Base-by-base conservation (phyloP, 1,140 invertebrate genomes). In the Macrosteles quadrilineatus region DNA sequence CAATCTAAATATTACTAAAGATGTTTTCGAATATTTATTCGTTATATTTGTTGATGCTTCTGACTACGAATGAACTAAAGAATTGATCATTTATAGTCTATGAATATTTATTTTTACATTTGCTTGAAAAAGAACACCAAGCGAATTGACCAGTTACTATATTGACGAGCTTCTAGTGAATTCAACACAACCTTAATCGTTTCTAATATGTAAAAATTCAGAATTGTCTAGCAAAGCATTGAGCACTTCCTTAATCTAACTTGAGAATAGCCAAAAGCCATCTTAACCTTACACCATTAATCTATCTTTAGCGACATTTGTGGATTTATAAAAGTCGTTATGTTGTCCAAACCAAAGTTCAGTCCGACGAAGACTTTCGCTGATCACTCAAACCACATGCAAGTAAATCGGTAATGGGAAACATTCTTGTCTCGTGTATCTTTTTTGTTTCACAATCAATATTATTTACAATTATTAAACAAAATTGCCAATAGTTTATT, bases 141-240 rank as follows among this genome's bases (percentile, higher is more conserved):
- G n/a, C n/a, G n/a, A n/a, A n/a, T n/a, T n/a, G n/a, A n/a, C n/a
- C n/a, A n/a, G n/a, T n/a, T n/a, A n/a, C n/a, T n/a, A n/a, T n/a
- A n/a, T n/a, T n/a, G 47, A 50, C 6, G 23, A 59, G 9, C 6
- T 29, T 59, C 12, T 25, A 59, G 12, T 29, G 11, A 59, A 12
- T 27, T 9, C 21, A 59, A 59, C 55, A 11, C 9, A 59, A 30
- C 27, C 6, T 21, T 11, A 2, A 59, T 4, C 25, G 6, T 11
- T 14, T 6, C 23, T 25, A 27, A 6, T 59, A 30, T 59, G 6
- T 50, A 50, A 50, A 59, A 59, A 59, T 25, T 59, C 23, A 59
- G 27, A 59, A 59, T 59, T 59, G 55, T 59, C 55, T 59, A 59
- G 55, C 55, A 59, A 59, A 59, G 55, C 55, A 27, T 59, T 59